Evolutionary conservation across 2,113 vertebrate species (phyloP), one percentile per base, ranked within the genome.

Genomic region (Rafetus swinhoei): DNA sequence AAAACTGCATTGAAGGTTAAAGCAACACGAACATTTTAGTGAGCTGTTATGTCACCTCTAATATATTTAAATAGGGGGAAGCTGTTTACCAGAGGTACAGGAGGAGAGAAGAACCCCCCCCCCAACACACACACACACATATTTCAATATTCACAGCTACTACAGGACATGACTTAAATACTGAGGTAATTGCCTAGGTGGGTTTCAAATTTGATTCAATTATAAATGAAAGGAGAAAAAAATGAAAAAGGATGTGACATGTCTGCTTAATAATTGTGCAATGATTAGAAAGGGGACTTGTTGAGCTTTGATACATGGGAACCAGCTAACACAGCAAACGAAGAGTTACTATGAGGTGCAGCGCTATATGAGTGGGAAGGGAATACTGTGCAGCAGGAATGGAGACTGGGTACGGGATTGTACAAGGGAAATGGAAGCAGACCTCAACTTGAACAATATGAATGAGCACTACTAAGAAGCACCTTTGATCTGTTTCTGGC

Each of bases 141-240:
- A 90, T 87, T 96, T 79, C 92, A 97, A 94, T 96, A 96, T 92
- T 83, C 90, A 94, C 95, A 91, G 80, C 10, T 60, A 56, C 83
- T 72, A 90, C 84, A 90, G 95, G 93, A 97, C 97, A 97, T 95
- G 85, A 82, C 86, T 97, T 84, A 84, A 92, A 84, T 91, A 80
- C 85, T 97, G 95, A 97, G 91, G 91, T 97, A 18, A 97, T 97
- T 98, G 97, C 96, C 95, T 97, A 8, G 39, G 92, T 84, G 90
- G 87, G 88, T 87, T 95, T 96, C 50, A 89, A 93, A 88, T 84
- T 10, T 95, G 96, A 87, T 97, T 96, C 94, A 92, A 11, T 57
- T 35, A 45, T 45, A 82, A 86, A 93, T 79, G 14, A 81, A 90
- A 93, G 84, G 56, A 90, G 86, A 93, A 87, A 92, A 79, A 95